phyloP scores from a whole-genome alignment of 2,113 vertebrate genomes.

The Cyprinus carpio region DNA sequence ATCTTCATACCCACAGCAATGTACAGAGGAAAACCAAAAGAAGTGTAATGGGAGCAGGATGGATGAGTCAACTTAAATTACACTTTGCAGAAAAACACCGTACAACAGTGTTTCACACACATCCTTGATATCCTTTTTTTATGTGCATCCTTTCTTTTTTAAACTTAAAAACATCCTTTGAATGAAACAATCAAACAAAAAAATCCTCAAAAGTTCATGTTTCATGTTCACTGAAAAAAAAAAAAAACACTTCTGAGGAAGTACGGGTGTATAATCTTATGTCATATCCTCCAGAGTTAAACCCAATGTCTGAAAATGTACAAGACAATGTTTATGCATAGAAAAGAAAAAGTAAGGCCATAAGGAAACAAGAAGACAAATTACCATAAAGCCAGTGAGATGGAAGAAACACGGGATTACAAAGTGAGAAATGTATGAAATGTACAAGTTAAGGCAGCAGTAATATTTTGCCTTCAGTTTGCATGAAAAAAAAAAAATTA shows the following conservation, averaged over 20 bases:
- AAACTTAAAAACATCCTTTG: constrained; percentile 52
- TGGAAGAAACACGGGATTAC: constrained; percentile 63
- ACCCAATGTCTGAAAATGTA: constrained; percentile 60
- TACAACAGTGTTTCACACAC: constrained; percentile 71
- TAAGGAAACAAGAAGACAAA: constrained; percentile 66
- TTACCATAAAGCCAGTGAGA: constrained; percentile 65
- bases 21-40: constrained; percentile 85
- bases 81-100: constrained; percentile 61
- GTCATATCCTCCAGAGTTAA: constrained; percentile 1
- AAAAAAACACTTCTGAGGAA: constrained; percentile 51
- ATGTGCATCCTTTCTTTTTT: constrained; percentile 34
- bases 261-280: constrained; percentile 52
- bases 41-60: constrained; percentile 63
- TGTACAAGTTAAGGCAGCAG: constrained; percentile 76
- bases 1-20: constrained; percentile 98
- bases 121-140: constrained; percentile 46
- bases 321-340: constrained; percentile 74
- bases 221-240: constrained; percentile 61
- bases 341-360: constrained; percentile 77
- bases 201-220: not conserved
- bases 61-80: constrained; percentile 52
- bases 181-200: not conserved
- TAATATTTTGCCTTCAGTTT: constrained; percentile 67
- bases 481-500: constrained; percentile 54
- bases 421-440: constrained; percentile 56